Conservation (phyloP, 2,113 vertebrate species). For the Montifringilla adamsi region DNA sequence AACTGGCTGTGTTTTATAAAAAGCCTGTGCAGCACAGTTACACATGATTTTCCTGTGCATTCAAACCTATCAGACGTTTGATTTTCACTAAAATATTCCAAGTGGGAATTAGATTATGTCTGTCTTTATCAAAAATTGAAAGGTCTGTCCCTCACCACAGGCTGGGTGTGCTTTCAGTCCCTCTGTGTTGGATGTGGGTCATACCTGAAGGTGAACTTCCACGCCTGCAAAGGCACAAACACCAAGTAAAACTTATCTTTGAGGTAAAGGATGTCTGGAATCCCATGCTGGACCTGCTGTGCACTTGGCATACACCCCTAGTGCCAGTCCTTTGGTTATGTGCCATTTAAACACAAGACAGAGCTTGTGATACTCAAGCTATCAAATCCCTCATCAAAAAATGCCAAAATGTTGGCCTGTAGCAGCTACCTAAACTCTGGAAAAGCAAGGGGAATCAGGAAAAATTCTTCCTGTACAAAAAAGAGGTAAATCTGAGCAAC, state of each 20-base stretch:
- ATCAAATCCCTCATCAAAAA: not conserved
- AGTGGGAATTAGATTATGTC: not conserved
- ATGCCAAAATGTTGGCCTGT: not conserved
- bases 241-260: not conserved
- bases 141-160: not conserved
- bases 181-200: not conserved
- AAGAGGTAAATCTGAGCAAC: not conserved
- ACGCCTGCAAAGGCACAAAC: not conserved
- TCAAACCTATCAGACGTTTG: not conserved
- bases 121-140: not conserved
- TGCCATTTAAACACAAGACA: not conserved
- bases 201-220: not conserved
- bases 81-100: not conserved
- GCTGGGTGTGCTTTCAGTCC: not conserved
- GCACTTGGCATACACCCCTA: not conserved
- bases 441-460: not conserved
- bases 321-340: not conserved
- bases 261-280: not conserved
- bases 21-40: not conserved
- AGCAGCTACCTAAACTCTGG: not conserved
- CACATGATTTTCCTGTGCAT: not conserved
- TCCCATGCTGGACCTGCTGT: not conserved
- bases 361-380: not conserved
- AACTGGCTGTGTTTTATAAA: not conserved
- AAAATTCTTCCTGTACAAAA: not conserved